A percentile compares a stretch with the other conserved stretches of the same genome.
phyloP scores from a whole-genome alignment of 2,113 vertebrate genomes.

The Regulus satrapa region DNA sequence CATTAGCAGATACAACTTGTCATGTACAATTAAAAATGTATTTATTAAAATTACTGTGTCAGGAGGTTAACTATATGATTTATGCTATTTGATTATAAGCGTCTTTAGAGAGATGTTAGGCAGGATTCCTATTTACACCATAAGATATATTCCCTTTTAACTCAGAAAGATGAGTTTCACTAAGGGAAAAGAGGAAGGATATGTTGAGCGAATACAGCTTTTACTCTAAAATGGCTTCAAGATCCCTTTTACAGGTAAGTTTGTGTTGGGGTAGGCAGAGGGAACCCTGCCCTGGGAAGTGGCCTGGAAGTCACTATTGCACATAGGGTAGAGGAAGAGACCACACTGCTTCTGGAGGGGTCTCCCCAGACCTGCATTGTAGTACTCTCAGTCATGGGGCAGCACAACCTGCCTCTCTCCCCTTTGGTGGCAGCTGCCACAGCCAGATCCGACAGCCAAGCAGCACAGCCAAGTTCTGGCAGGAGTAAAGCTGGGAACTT shows the following conservation, averaged over 20 bases:
- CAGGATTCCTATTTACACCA: slow-evolving; percentile 26
- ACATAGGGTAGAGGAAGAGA: not conserved
- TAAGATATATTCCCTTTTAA: slow-evolving; percentile 5
- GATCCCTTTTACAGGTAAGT: not conserved
- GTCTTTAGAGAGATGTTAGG: slow-evolving; percentile 3
- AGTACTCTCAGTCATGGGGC: fast-evolving
- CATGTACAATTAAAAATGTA: slow-evolving; percentile 55
- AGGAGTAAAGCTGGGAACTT: not conserved
- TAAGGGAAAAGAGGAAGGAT: not conserved
- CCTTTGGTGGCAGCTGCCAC: not conserved
- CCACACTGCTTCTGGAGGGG: not conserved
- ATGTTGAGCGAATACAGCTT: not conserved
- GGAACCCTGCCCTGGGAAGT: not conserved
- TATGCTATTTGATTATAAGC: slow-evolving; percentile 40
- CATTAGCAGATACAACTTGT: slow-evolving; percentile 9
- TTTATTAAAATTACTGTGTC: slow-evolving; percentile 52
- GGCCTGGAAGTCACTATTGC: not conserved
- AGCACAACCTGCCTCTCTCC: not conserved
- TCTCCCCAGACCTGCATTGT: not conserved
- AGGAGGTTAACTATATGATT: slow-evolving; percentile 61
- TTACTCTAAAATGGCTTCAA: not conserved
- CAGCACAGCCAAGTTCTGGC: not conserved
- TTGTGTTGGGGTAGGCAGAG: not conserved
- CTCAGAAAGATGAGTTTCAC: slow-evolving; percentile 12
- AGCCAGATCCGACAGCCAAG: not conserved